phyloP scores from a whole-genome alignment of 2,888 invertebrate genomes.

The Coremacera marginata region DNA sequence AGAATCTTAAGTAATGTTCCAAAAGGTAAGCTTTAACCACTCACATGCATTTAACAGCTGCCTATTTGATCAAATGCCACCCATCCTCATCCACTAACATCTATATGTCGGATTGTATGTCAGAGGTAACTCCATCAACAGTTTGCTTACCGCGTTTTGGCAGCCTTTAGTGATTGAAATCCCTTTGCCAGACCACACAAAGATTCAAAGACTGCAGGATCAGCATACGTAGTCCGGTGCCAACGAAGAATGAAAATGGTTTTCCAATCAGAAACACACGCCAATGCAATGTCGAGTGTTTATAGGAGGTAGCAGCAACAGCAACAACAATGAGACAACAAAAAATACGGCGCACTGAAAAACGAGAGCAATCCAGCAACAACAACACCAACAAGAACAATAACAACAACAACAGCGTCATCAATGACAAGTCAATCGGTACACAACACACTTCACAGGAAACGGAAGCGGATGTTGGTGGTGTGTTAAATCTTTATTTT shows the following conservation, averaged over 20 bases:
- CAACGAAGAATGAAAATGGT: slow-evolving; percentile 13
- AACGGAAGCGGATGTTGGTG: slow-evolving; percentile 12
- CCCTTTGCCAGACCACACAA: not conserved
- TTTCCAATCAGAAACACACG: slow-evolving; percentile 14
- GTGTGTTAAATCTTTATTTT: slow-evolving; percentile 35
- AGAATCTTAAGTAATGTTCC: no score
- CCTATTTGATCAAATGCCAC: no score
- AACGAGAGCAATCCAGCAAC: not conserved
- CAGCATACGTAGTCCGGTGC: not conserved
- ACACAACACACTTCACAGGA: slow-evolving; percentile 5
- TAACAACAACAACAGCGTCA: not conserved
- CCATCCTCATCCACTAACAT: no score
- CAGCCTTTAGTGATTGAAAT: slow-evolving; percentile 7
- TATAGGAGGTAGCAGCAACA: not conserved
- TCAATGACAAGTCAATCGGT: not conserved
- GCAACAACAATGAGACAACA: not conserved
- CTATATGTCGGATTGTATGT: no score
- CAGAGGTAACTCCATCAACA: no score
- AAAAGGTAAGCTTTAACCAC: no score
- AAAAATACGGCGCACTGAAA: not conserved
- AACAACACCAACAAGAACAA: not conserved
- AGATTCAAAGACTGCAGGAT: not conserved
- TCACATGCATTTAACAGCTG: no score
- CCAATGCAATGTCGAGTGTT: slow-evolving; percentile 7
- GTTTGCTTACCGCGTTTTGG: no score